Conservation (phyloP, 2,888 invertebrate genomes). For the Limnephilus lunatus region DNA sequence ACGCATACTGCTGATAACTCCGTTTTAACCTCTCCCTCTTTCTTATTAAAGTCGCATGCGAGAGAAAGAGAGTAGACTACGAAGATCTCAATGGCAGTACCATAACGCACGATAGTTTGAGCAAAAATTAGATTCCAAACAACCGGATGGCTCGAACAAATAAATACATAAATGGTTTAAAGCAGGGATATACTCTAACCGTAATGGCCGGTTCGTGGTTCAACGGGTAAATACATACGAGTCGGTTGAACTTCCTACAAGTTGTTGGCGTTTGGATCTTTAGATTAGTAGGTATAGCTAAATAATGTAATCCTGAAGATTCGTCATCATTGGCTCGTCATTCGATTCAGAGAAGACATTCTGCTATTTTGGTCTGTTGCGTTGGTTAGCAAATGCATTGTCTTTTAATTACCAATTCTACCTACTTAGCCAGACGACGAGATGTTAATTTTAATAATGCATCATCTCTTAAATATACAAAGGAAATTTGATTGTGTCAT, state of each 20-base stretch:
- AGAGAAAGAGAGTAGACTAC: neutral
- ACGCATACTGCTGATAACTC: neutral
- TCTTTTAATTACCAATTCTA: neutral
- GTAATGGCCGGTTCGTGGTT: neutral
- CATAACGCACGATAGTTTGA: neutral
- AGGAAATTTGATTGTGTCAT: neutral
- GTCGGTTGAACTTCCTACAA: neutral
- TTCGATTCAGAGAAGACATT: neutral
- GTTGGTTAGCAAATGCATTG: neutral
- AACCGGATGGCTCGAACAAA: neutral
- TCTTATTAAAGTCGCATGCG: neutral
- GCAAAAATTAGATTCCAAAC: conserved; percentile 10
- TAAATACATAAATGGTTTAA: conserved; percentile 16
- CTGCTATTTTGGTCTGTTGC: neutral
- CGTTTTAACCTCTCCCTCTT: neutral
- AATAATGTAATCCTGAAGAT: neutral
- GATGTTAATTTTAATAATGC: neutral
- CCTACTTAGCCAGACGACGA: neutral
- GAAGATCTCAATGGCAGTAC: neutral
- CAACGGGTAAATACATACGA: neutral
- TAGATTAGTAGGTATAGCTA: neutral
- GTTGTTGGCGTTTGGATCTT: neutral
- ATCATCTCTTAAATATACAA: neutral
- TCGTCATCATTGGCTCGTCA: neutral
- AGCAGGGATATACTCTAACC: neutral